phyloP scores from a whole-genome alignment of 2,797 vertebrate species.

The Esox lucius region DNA sequence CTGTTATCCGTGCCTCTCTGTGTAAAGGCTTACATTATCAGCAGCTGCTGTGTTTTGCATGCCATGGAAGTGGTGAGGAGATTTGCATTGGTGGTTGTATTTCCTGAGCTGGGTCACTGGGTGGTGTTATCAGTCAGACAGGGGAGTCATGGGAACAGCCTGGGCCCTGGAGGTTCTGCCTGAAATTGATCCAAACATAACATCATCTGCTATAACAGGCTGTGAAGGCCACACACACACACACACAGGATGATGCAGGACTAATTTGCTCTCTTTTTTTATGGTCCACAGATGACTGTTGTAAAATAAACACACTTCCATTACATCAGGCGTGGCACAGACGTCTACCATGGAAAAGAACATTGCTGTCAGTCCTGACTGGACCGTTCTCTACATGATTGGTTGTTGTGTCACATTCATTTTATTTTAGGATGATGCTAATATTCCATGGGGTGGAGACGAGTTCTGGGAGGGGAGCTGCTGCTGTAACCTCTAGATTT shows the following conservation, averaged over 20 bases:
- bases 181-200: constrained; percentile 50
- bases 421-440: not conserved
- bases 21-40: constrained; percentile 68
- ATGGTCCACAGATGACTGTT: constrained; percentile 24
- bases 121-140: not conserved
- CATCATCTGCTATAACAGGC: constrained; percentile 40
- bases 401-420: not conserved
- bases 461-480: not conserved
- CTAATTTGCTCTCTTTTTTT: constrained; percentile 19
- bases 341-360: not conserved
- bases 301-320: constrained; percentile 13
- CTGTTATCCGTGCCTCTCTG: constrained; percentile 67
- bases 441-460: constrained; percentile 1
- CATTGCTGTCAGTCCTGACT: not conserved
- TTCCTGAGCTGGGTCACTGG: not conserved
- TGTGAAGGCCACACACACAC: constrained; percentile 19
- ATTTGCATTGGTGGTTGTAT: constrained; percentile 69
- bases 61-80: constrained; percentile 52
- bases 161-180: constrained; percentile 3
- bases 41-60: constrained; percentile 72
- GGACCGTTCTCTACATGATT: not conserved
- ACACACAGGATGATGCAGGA: not conserved
- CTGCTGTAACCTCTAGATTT: not conserved
- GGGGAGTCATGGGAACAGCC: not conserved
- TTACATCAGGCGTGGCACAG: constrained; percentile 4